A percentile compares a stretch with the other conserved stretches of the same genome.
phyloP scores from a whole-genome alignment of 2,797 vertebrate genomes.

The Enteromius fasciolatus region DNA sequence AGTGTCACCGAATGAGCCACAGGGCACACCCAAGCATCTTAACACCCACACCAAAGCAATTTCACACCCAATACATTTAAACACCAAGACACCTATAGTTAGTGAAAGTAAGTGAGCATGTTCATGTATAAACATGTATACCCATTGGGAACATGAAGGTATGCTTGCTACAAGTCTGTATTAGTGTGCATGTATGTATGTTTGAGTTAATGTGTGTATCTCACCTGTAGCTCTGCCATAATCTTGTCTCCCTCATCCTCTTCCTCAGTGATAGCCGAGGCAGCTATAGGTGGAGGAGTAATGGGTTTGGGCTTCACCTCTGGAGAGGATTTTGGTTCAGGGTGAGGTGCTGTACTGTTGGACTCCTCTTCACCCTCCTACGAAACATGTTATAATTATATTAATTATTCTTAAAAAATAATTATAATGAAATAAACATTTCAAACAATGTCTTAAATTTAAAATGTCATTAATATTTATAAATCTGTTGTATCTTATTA shows the following conservation, averaged over 20 bases:
- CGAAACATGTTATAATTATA: background rate
- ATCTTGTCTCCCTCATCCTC: conserved; percentile 94
- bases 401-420: background rate
- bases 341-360: conserved; percentile 64
- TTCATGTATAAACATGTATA: background rate
- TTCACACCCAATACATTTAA: conserved; percentile 8
- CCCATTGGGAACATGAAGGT: background rate
- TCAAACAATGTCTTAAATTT: background rate
- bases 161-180: background rate
- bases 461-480: background rate
- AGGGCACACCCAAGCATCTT: conserved; percentile 10
- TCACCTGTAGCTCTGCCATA: conserved; percentile 97
- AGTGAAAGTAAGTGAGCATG: background rate
- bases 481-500: background rate
- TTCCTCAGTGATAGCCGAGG: conserved; percentile 76
- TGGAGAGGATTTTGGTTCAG: conserved; percentile 78
- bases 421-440: too few species aligned
- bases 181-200: background rate
- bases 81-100: background rate
- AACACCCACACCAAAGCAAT: conserved; percentile 32
- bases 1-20: background rate
- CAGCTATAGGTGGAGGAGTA: conserved; percentile 68
- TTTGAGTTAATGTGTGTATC: conserved; percentile 40
- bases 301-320: conserved; percentile 77
- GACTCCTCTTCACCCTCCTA: conserved; percentile 81